Evolutionary conservation across 92 coral and sea anemone species (phyloP).

Genomic region (Umimayanthus chanpuru): DNA sequence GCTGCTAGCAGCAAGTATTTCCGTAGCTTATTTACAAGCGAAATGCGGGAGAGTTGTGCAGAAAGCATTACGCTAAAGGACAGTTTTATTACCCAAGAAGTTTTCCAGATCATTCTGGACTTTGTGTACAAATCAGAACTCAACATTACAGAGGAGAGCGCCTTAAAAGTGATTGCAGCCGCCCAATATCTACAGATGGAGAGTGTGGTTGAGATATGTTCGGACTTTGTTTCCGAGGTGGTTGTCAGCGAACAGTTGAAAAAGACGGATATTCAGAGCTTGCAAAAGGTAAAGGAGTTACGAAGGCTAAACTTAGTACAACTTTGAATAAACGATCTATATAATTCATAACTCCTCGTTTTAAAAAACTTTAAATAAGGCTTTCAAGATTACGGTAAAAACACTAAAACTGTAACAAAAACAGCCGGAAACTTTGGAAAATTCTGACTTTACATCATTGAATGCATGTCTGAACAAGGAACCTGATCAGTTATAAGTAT

Average conservation of each 20-base stretch:
- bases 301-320: no score
- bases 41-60: constrained; percentile 56
- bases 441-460: no score
- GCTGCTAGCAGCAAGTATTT: constrained; percentile 64
- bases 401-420: no score
- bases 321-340: no score
- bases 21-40: constrained; percentile 58
- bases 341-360: no score
- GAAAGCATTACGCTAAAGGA: constrained; percentile 31
- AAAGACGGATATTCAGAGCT: background rate
- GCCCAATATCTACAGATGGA: constrained; percentile 35
- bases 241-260: background rate
- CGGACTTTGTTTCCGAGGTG: constrained; percentile 22
- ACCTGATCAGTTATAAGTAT: no score
- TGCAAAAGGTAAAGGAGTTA: background rate
- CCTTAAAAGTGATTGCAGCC: constrained; percentile 41
- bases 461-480: no score
- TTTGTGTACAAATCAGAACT: constrained; percentile 45
- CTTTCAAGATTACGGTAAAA: no score
- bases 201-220: constrained; percentile 39
- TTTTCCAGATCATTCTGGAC: constrained; percentile 34
- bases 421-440: no score
- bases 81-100: constrained; percentile 21
- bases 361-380: no score
- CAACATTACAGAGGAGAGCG: constrained; percentile 38